These are phyloP conservation scores for Mungos mungo DNA, from an alignment of 2,113 vertebrate species.

Conservation along the genomic window DNA sequence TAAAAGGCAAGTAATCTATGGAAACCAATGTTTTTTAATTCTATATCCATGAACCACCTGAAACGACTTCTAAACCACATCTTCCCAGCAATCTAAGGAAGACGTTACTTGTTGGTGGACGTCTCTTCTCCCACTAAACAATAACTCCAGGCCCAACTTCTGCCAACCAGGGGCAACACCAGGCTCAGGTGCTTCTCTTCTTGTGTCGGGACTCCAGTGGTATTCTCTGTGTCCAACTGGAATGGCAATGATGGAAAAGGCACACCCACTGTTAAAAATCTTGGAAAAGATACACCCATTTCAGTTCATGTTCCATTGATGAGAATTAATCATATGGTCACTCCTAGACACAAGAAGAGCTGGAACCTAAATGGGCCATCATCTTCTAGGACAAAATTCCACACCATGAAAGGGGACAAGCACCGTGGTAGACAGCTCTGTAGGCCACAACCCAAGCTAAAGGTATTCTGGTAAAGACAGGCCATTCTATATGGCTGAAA, in stretches of 20 bases:
- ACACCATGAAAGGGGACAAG: neutral
- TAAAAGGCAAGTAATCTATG: neutral
- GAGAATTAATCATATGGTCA: neutral
- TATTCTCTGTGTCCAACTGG: neutral
- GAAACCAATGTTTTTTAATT: neutral
- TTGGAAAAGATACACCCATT: neutral
- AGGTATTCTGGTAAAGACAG: neutral
- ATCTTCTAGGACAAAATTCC: neutral
- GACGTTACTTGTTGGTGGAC: neutral
- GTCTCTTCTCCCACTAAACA: neutral
- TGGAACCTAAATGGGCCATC: neutral
- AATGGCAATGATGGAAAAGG: neutral
- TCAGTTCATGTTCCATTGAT: neutral
- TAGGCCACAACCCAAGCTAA: neutral
- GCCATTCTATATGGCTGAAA: neutral
- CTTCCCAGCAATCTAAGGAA: neutral
- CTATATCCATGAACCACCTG: too few species aligned
- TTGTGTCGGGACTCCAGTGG: neutral
- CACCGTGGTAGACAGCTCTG: neutral
- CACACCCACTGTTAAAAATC: neutral
- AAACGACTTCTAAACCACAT: neutral
- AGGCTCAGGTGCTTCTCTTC: neutral
- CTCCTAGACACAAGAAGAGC: neutral
- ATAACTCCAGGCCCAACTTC: neutral
- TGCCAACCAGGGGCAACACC: neutral